Percentiles rank a stretch among this genome's conserved stretches.
Conservation (phyloP, 2,797 vertebrate species). For the Pantherophis alleghaniensis region DNA sequence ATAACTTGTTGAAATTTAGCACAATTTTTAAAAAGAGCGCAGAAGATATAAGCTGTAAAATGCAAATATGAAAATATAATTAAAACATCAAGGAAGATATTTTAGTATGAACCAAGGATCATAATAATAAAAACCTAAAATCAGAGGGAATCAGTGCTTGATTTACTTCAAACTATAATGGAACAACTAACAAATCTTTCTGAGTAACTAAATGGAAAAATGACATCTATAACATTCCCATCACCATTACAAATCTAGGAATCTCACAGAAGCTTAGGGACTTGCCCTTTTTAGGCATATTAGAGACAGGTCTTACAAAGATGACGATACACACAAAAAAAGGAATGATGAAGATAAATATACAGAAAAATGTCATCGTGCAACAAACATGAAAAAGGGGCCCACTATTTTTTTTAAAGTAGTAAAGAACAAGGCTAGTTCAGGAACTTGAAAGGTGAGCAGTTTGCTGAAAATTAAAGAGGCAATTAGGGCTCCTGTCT, state of each 20-base stretch:
- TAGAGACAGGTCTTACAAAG: not conserved
- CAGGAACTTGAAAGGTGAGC: constrained; percentile 24
- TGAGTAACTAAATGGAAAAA: not conserved
- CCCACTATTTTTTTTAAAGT: not conserved
- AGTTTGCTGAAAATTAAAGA: constrained; percentile 18
- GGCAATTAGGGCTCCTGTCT: constrained; percentile 9
- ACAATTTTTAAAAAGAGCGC: not conserved
- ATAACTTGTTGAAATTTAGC: not conserved
- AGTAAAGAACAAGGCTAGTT: not conserved
- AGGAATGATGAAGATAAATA: not conserved
- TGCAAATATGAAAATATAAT: not conserved
- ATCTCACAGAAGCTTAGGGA: not conserved
- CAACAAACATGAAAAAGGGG: not conserved
- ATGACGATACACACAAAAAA: not conserved
- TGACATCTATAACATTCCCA: not conserved
- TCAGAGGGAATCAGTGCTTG: not conserved
- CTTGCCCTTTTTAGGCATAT: not conserved
- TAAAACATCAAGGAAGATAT: not conserved
- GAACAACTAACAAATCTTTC: not conserved
- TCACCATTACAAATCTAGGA: not conserved
- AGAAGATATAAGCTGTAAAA: not conserved
- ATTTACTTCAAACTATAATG: not conserved
- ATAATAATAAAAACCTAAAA: not conserved
- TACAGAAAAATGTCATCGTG: not conserved
- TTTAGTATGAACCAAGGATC: not conserved